Conservation (phyloP, 2,113 vertebrate species). For the Rhea americana region DNA sequence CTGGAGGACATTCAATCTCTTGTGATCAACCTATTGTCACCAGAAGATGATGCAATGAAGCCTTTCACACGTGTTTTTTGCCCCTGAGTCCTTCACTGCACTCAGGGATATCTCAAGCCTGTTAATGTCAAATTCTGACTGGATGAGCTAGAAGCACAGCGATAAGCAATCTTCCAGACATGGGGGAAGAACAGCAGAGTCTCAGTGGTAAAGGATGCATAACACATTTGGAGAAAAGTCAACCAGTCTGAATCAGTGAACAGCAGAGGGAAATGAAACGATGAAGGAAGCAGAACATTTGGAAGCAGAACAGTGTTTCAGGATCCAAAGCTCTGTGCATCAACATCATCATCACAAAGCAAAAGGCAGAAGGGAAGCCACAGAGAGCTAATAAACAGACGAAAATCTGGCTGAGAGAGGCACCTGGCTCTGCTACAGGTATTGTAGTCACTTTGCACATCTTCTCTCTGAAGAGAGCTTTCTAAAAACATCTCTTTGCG, state of each 20-base stretch:
- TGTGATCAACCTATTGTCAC: rapidly evolving
- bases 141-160: neutral
- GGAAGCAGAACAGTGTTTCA: conserved; percentile 41
- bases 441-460: conserved; percentile 72
- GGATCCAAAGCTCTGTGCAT: conserved; percentile 47
- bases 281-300: neutral
- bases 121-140: neutral
- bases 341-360: conserved; percentile 65
- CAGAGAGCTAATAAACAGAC: conserved; percentile 65
- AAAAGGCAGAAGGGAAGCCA: conserved; percentile 41
- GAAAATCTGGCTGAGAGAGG: conserved; percentile 61
- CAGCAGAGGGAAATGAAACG: neutral
- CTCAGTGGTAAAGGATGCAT: neutral
- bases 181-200: neutral
- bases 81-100: neutral
- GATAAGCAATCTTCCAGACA: neutral
- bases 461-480: conserved; percentile 59
- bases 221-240: conserved; percentile 28
- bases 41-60: neutral
- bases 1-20: neutral
- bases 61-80: neutral
- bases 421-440: conserved; percentile 70
- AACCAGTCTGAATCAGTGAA: conserved; percentile 10
- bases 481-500: conserved; percentile 45
- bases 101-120: neutral